Evolutionary conservation across 2,888 invertebrate species (phyloP).

Genomic region (Pyrrhia umbra): DNA sequence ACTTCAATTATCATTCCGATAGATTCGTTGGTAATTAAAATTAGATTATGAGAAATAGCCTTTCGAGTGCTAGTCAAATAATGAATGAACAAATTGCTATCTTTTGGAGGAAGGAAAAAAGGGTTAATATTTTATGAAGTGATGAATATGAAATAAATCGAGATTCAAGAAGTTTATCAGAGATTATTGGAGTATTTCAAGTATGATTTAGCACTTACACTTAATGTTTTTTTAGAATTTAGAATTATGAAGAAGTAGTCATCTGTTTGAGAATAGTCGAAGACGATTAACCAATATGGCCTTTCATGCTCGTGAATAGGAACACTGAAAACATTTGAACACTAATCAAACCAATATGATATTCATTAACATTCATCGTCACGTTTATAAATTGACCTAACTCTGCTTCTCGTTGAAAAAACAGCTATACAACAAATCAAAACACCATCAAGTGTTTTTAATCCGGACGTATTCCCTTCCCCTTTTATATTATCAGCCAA

Average conservation of each 20-base stretch:
- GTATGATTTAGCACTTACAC: too few relatives aligned
- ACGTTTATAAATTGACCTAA: not conserved
- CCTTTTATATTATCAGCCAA: slow-evolving; percentile 51
- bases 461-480: slow-evolving; percentile 17
- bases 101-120: slow-evolving; percentile 21
- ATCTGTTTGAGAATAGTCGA: not conserved
- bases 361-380: not conserved
- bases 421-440: slow-evolving; percentile 29
- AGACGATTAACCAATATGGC: not conserved
- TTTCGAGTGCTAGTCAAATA: slow-evolving; percentile 26
- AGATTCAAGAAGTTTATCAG: not conserved
- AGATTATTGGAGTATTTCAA: too few relatives aligned
- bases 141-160: not conserved
- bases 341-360: slow-evolving; percentile 14
- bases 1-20: slow-evolving; percentile 33
- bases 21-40: slow-evolving; percentile 41
- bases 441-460: slow-evolving; percentile 43
- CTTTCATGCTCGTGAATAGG: not conserved
- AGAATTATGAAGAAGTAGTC: not conserved
- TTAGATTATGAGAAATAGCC: slow-evolving; percentile 33
- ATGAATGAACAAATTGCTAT: slow-evolving; percentile 19
- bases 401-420: slow-evolving; percentile 13
- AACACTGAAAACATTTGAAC: not conserved
- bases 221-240: too few relatives aligned
- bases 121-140: not conserved